phyloP scores from a whole-genome alignment of 2,888 invertebrate species.

The Cartodere bifasciata region DNA sequence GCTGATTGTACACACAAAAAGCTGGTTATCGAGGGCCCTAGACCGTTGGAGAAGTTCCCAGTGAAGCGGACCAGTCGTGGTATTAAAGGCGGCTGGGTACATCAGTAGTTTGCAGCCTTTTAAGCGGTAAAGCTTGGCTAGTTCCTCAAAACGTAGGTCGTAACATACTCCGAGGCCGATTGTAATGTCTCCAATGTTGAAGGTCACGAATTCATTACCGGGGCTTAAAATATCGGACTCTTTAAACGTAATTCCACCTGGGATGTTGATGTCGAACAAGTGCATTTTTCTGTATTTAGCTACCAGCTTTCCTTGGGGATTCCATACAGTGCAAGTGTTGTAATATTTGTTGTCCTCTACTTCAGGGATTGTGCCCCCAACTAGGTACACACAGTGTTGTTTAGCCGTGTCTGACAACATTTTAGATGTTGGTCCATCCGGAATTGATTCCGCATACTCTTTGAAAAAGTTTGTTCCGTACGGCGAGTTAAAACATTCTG shows the following conservation, averaged over 20 bases:
- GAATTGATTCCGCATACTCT: constrained; percentile 76
- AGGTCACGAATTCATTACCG: constrained; percentile 60
- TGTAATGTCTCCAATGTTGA: constrained; percentile 56
- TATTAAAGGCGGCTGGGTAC: constrained; percentile 93
- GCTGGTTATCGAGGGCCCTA: constrained; percentile 79
- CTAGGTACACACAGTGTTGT: constrained; percentile 61
- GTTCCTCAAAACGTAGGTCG: constrained; percentile 83
- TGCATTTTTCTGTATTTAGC: constrained; percentile 83
- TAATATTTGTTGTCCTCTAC: constrained; percentile 49
- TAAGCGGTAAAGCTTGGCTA: constrained; percentile 60
- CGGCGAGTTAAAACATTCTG: constrained; percentile 92
- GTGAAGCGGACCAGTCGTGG: constrained; percentile 89
- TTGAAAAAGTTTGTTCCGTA: constrained; percentile 78
- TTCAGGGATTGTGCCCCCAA: constrained; percentile 89
- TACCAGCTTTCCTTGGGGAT: constrained; percentile 60
- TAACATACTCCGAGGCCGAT: constrained; percentile 92
- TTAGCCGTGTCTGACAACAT: constrained; percentile 64
- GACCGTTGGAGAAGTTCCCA: constrained; percentile 77
- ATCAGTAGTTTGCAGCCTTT: constrained; percentile 73
- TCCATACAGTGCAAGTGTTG: constrained; percentile 85
- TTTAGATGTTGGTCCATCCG: constrained; percentile 59
- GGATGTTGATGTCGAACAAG: constrained; percentile 91
- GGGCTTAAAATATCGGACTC: constrained; percentile 76
- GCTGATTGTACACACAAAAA: constrained; percentile 69
- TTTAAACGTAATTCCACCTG: constrained; percentile 81